Conservation (phyloP, 2,113 vertebrate genomes). For the Excalfactoria chinensis region DNA sequence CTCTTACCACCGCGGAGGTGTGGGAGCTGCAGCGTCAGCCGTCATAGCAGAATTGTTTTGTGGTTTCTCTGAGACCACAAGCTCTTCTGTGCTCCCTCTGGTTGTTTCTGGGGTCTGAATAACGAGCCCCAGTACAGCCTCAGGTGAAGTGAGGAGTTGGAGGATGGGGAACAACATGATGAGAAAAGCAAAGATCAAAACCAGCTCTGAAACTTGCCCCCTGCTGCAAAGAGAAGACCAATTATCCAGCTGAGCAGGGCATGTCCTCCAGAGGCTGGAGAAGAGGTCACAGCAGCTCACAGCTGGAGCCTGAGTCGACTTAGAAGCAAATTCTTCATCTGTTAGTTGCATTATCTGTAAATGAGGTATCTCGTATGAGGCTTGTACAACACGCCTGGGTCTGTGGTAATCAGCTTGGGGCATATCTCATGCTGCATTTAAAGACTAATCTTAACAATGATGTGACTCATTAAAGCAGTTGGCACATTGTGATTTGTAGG, state of each 20-base stretch:
- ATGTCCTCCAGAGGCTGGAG: neutral
- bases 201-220: neutral
- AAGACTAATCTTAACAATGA: neutral
- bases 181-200: neutral
- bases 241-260: neutral
- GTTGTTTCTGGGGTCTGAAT: neutral
- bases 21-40: neutral
- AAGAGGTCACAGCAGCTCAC: neutral
- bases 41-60: neutral
- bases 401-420: neutral
- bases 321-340: neutral
- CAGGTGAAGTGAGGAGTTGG: neutral
- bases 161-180: rapidly evolving
- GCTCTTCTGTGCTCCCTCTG: neutral
- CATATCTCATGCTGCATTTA: neutral
- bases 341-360: neutral
- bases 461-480: neutral
- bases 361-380: neutral
- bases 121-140: neutral
- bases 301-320: neutral
- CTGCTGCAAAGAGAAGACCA: neutral
- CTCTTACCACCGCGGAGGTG: rapidly evolving
- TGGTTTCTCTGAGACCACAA: neutral
- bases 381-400: rapidly evolving
- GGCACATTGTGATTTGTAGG: neutral